A percentile compares a stretch with the other conserved stretches of the same genome.
phyloP scores from a whole-genome alignment of 2,797 vertebrate genomes.

The Clangula hyemalis region DNA sequence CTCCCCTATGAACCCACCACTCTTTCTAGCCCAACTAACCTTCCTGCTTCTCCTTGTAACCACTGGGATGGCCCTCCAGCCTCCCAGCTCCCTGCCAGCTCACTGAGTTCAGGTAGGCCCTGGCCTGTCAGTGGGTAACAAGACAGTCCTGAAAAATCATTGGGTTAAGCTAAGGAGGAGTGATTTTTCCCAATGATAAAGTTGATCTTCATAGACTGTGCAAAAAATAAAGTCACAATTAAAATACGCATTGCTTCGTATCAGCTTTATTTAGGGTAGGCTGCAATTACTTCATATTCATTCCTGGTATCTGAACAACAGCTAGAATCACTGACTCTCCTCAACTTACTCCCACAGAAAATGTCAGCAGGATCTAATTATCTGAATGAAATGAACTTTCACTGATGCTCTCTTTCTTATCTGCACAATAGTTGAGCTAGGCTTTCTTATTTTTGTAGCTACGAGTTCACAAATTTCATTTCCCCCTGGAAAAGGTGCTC shows the following conservation, averaged over 20 bases:
- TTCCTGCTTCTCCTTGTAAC: background rate
- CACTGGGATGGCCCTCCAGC: background rate
- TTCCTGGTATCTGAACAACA: constrained; percentile 24
- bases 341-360: constrained; percentile 53
- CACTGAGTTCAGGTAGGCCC: background rate
- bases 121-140: background rate
- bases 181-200: background rate
- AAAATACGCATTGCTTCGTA: background rate
- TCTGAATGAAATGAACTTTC: constrained; percentile 51
- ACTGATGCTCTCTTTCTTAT: constrained; percentile 30
- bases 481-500: constrained; percentile 15
- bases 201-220: background rate
- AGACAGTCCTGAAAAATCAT: background rate
- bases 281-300: constrained; percentile 22
- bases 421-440: constrained; percentile 18
- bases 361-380: constrained; percentile 59
- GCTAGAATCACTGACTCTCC: constrained; percentile 12
- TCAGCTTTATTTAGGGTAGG: constrained; percentile 39
- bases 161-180: background rate
- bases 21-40: background rate
- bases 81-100: background rate
- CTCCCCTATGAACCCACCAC: background rate
- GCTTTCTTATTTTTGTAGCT: background rate
- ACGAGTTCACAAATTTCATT: constrained; percentile 44
- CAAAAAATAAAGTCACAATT: background rate